These are phyloP conservation scores for Pavo muticus DNA, from an alignment of 2,113 vertebrate genomes.

Conservation along the genomic window DNA sequence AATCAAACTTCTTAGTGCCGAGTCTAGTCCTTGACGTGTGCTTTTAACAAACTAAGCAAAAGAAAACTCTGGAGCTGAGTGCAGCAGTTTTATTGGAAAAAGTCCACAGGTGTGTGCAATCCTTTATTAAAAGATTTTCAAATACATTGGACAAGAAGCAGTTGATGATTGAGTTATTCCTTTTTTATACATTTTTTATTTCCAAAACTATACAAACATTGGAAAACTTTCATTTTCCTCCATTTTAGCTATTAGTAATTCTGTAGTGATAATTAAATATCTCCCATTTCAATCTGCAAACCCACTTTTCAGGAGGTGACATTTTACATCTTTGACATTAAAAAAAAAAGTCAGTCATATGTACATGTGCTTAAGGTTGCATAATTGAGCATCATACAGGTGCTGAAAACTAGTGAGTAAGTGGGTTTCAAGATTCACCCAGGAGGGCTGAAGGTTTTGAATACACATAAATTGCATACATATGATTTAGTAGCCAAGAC, in stretches of 20 bases:
- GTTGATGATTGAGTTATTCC: constrained; percentile 64
- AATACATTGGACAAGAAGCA: constrained; percentile 79
- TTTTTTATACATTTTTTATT: constrained; percentile 73
- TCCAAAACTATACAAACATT: constrained; percentile 77
- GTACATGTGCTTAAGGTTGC: constrained; percentile 86
- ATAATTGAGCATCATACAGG: constrained; percentile 67
- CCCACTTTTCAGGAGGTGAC: constrained; percentile 60
- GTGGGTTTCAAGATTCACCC: constrained; percentile 71
- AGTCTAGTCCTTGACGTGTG: not conserved
- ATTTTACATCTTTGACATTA: constrained; percentile 77
- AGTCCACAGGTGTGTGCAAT: constrained; percentile 88
- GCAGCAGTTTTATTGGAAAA: constrained; percentile 95
- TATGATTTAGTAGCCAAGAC: constrained; percentile 58
- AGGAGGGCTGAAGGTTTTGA: constrained; percentile 35
- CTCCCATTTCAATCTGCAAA: constrained; percentile 56
- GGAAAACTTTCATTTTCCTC: constrained; percentile 67
- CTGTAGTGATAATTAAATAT: constrained; percentile 51
- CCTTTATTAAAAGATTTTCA: constrained; percentile 86
- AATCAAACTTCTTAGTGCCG: not conserved
- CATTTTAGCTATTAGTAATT: constrained; percentile 52
- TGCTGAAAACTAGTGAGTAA: constrained; percentile 65
- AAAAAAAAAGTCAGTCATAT: constrained; percentile 78
- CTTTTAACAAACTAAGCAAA: constrained; percentile 29
- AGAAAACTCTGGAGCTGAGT: constrained; percentile 69
- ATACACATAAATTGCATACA: constrained; percentile 47